phyloP scores from a whole-genome alignment of 2,113 vertebrate genomes.

The Apteryx owenii region DNA sequence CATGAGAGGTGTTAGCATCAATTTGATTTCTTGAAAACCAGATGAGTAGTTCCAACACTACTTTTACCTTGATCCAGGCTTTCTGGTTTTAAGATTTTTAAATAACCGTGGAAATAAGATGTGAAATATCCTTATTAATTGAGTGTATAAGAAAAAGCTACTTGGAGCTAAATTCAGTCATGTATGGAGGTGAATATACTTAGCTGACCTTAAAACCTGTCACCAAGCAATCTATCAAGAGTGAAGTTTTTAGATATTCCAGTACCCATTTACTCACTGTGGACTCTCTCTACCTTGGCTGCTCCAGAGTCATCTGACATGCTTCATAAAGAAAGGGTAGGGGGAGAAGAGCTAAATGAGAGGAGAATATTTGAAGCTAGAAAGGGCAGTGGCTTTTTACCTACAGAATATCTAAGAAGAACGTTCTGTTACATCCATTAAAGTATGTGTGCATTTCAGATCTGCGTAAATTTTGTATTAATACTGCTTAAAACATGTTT shows the following conservation, averaged over 20 bases:
- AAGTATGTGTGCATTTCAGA: background rate
- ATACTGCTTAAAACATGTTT: background rate
- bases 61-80: background rate
- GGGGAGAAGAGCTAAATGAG: background rate
- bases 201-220: constrained; percentile 10
- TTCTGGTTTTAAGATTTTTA: background rate
- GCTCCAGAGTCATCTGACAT: background rate
- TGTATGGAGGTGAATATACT: background rate
- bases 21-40: background rate
- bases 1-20: background rate
- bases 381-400: no score
- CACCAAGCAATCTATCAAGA: background rate
- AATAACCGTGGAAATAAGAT: background rate
- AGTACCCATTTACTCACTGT: background rate
- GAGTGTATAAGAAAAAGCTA: background rate
- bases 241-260: background rate
- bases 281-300: background rate
- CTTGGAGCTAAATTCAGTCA: background rate
- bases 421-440: background rate
- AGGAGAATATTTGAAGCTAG: background rate
- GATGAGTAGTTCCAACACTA: background rate
- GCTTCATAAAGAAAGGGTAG: background rate
- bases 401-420: background rate
- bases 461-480: no score
- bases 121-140: background rate